A percentile compares a stretch with the other conserved stretches of the same genome.
Conservation (phyloP, 2,797 vertebrate species). For the Sternarchorhynchus goeldii region DNA sequence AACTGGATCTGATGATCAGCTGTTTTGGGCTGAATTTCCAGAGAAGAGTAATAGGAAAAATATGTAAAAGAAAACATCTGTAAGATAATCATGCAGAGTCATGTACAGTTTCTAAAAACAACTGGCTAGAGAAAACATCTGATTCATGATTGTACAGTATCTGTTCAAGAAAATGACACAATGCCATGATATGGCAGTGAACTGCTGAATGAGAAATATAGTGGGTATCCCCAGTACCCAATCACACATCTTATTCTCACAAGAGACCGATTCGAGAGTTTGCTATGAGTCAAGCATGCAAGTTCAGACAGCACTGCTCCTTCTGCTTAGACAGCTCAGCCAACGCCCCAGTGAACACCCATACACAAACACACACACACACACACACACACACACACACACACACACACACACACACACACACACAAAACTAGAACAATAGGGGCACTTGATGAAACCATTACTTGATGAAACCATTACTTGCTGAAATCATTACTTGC, state of each 20-base stretch:
- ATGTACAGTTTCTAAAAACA: not conserved
- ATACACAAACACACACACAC: not conserved
- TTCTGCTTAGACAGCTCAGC: slow-evolving; percentile 28
- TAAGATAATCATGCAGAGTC: no score
- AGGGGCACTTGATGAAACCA: not conserved
- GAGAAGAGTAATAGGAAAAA: not conserved
- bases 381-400: not conserved
- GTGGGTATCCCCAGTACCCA: not conserved
- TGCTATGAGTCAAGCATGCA: slow-evolving; percentile 35
- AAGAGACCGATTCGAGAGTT: slow-evolving; percentile 10
- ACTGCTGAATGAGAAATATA: not conserved
- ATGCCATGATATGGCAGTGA: not conserved
- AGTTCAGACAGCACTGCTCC: slow-evolving; percentile 45
- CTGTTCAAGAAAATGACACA: not conserved
- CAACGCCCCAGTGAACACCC: slow-evolving; percentile 41
- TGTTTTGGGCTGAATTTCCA: not conserved
- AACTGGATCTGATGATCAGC: no score
- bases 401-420: slow-evolving; percentile 26
- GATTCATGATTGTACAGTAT: not conserved
- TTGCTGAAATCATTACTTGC: no score
- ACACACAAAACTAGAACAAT: not conserved
- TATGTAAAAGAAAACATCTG: no score
- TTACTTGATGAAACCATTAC: not conserved
- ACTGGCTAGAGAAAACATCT: not conserved
- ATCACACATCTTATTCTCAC: not conserved